Conservation (phyloP, 2,113 vertebrate species). For the Anarhynchus alexandrinus region DNA sequence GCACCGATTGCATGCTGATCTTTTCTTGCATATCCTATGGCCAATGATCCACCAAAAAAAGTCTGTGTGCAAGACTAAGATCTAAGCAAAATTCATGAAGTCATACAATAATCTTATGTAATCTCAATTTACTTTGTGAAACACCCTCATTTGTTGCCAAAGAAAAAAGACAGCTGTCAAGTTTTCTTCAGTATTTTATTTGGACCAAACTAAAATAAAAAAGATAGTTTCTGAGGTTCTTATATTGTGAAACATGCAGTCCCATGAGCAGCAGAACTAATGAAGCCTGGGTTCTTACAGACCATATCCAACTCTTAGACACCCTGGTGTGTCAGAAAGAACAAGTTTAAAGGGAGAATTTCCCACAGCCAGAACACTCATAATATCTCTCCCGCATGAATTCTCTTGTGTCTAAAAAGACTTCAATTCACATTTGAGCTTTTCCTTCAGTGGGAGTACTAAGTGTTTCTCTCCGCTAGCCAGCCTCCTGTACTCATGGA, state of each 20-base stretch:
- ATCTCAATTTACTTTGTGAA: background rate
- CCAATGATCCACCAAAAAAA: background rate
- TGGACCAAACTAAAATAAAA: background rate
- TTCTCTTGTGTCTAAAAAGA: background rate
- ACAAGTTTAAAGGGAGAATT: conserved; percentile 1
- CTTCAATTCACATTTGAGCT: background rate
- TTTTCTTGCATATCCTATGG: background rate
- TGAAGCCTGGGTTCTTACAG: background rate
- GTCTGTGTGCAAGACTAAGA: background rate
- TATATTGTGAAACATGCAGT: background rate
- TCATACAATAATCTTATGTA: background rate
- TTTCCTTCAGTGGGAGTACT: background rate
- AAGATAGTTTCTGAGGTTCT: background rate
- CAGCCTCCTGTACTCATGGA: background rate
- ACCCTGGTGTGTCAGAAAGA: background rate
- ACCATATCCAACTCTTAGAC: background rate
- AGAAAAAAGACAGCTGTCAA: background rate
- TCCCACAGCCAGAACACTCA: conserved; percentile 23
- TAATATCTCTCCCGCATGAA: background rate
- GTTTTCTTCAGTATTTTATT: background rate
- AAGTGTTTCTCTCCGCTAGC: background rate
- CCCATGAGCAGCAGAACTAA: background rate
- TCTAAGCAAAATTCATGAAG: background rate
- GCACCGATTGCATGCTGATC: background rate
- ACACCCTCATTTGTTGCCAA: background rate